phyloP scores from a whole-genome alignment of 2,113 vertebrate genomes.

The Syngnathoides biaculeatus region DNA sequence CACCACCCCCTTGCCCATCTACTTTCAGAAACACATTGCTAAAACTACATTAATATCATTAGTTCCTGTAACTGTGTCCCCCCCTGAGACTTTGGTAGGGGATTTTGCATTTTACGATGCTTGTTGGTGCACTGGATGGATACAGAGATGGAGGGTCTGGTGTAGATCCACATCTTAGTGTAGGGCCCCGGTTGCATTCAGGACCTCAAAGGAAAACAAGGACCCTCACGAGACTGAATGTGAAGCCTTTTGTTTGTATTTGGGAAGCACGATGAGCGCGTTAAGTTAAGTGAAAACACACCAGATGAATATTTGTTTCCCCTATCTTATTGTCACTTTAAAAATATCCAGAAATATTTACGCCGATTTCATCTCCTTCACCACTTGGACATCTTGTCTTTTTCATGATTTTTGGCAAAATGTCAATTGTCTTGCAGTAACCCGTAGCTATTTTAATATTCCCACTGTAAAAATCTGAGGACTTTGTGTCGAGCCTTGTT shows the following conservation, averaged over 20 bases:
- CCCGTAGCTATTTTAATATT: no score
- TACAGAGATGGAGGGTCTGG: slow-evolving; percentile 28
- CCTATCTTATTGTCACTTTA: no score
- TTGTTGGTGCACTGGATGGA: slow-evolving; percentile 31
- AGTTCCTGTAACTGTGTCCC: not conserved
- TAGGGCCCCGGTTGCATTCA: slow-evolving; percentile 43
- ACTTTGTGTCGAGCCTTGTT: not conserved
- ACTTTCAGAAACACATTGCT: slow-evolving; percentile 13
- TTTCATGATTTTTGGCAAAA: no score
- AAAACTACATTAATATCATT: not conserved
- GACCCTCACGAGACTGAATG: slow-evolving; percentile 44
- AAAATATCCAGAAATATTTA: no score
- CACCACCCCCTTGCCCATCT: not conserved
- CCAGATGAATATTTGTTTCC: not conserved
- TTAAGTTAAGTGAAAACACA: not conserved
- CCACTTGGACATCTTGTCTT: no score
- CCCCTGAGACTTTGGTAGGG: slow-evolving; percentile 44
- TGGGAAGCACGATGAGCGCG: slow-evolving; percentile 11
- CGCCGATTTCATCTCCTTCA: no score
- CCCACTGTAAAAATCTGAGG: not conserved
- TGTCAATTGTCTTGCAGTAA: no score
- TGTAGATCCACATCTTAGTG: slow-evolving; percentile 57
- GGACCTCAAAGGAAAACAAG: slow-evolving; percentile 49
- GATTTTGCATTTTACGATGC: slow-evolving; percentile 52
- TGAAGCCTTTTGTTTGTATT: slow-evolving; percentile 4